These are phyloP conservation scores for Botia almorhae DNA, from an alignment of 2,797 vertebrate genomes.

Conservation along the genomic window DNA sequence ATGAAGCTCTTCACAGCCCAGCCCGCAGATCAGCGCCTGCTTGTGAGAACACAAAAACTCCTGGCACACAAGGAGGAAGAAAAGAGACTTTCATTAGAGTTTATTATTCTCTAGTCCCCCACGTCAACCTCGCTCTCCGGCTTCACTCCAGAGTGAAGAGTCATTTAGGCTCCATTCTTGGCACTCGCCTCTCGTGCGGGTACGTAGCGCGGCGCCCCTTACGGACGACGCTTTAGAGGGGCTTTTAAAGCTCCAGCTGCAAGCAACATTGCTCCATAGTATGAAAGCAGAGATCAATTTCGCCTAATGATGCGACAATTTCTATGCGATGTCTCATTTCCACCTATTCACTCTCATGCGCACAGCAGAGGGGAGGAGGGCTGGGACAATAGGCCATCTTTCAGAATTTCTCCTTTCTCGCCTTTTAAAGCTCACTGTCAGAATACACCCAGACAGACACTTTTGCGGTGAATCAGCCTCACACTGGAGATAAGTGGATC, in stretches of 20 bases:
- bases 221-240: constrained; percentile 44
- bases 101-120: constrained; percentile 65
- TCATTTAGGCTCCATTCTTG: constrained; percentile 64
- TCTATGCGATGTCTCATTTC: constrained; percentile 64
- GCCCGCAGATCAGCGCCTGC: constrained; percentile 63
- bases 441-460: neutral
- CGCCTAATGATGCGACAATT: constrained; percentile 52
- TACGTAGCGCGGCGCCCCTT: constrained; percentile 28
- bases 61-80: constrained; percentile 55
- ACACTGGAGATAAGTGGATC: neutral
- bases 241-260: constrained; percentile 63
- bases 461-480: neutral
- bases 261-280: constrained; percentile 45
- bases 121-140: constrained; percentile 54
- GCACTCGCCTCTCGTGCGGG: constrained; percentile 35
- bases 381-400: constrained; percentile 39
- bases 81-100: constrained; percentile 66
- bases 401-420: constrained; percentile 21
- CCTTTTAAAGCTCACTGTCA: constrained; percentile 1
- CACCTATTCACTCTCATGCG: constrained; percentile 59
- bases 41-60: constrained; percentile 69
- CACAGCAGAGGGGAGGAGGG: constrained; percentile 43
- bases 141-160: constrained; percentile 55
- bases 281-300: constrained; percentile 63
- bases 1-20: constrained; percentile 61